phyloP scores from a whole-genome alignment of 2,888 invertebrate species.

The Drosophila subquinaria region DNA sequence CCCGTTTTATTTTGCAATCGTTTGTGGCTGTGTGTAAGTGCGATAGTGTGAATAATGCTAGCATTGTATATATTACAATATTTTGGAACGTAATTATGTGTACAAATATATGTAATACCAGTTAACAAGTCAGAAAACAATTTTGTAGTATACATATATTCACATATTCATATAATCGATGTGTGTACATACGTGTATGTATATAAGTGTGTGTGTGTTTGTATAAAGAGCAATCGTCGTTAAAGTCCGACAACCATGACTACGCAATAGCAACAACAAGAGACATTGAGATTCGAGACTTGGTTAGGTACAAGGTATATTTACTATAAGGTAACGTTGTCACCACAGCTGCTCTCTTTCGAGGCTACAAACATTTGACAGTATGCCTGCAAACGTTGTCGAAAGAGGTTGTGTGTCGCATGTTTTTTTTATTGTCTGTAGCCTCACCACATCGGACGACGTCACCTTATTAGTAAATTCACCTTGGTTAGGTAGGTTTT shows the following conservation, averaged over 20 bases:
- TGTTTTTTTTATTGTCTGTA: too few relatives aligned
- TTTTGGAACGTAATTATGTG: constrained; percentile 39
- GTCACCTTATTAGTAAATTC: too few relatives aligned
- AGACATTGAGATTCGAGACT: constrained; percentile 46
- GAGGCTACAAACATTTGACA: too few relatives aligned
- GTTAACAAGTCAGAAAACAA: constrained; percentile 54
- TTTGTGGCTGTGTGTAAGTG: constrained; percentile 34
- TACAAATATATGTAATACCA: constrained; percentile 19
- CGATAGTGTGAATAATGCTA: constrained; percentile 43
- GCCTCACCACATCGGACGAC: too few relatives aligned
- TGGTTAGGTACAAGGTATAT: constrained; percentile 58
- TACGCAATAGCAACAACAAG: constrained; percentile 80
- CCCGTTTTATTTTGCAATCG: constrained; percentile 53
- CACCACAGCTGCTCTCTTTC: too few relatives aligned
- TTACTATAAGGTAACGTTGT: too few relatives aligned
- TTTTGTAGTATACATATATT: constrained; percentile 73
- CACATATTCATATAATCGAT: constrained; percentile 76
- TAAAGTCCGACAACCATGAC: constrained; percentile 74
- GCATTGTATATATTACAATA: constrained; percentile 27
- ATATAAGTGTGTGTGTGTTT: constrained; percentile 51
- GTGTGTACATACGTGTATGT: constrained; percentile 46
- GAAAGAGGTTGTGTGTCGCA: too few relatives aligned
- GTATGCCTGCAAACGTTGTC: too few relatives aligned
- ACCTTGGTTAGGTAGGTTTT: constrained; percentile 57
- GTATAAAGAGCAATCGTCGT: constrained; percentile 67